Percentiles rank a stretch among this genome's conserved stretches.
phyloP scores from a whole-genome alignment of 2,797 vertebrate species.

The Cossypha dichroa region DNA sequence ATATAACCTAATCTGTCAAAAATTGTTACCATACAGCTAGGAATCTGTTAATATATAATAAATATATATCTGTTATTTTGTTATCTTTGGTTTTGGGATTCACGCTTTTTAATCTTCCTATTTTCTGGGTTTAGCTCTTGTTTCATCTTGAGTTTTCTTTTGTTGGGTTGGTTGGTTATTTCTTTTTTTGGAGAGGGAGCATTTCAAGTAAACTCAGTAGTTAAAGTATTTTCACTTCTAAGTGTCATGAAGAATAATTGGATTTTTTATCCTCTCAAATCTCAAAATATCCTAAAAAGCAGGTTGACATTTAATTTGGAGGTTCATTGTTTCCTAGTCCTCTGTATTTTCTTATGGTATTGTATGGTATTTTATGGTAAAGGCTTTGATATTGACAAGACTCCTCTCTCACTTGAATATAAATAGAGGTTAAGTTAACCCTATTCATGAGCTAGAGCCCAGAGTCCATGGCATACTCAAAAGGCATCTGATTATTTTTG shows the following conservation, averaged over 20 bases:
- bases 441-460: neutral
- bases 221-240: neutral
- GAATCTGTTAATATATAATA: neutral
- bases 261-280: neutral
- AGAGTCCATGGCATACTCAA: neutral
- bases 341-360: neutral
- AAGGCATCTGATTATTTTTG: neutral
- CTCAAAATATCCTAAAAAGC: neutral
- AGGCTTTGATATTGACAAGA: neutral
- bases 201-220: neutral
- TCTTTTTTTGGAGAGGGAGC: fast-evolving
- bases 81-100: neutral
- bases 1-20: neutral
- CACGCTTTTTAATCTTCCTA: neutral
- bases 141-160: neutral
- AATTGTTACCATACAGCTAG: neutral
- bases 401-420: neutral
- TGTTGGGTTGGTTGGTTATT: neutral
- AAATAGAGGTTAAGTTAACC: neutral
- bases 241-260: neutral
- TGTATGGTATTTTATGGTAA: neutral
- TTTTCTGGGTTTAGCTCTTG: neutral
- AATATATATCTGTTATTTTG: neutral
- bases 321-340: neutral
- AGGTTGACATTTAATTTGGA: neutral